These are phyloP conservation scores for Ceriagrion tenellum DNA, from an alignment of 2,888 invertebrate genomes.

Conservation along the genomic window DNA sequence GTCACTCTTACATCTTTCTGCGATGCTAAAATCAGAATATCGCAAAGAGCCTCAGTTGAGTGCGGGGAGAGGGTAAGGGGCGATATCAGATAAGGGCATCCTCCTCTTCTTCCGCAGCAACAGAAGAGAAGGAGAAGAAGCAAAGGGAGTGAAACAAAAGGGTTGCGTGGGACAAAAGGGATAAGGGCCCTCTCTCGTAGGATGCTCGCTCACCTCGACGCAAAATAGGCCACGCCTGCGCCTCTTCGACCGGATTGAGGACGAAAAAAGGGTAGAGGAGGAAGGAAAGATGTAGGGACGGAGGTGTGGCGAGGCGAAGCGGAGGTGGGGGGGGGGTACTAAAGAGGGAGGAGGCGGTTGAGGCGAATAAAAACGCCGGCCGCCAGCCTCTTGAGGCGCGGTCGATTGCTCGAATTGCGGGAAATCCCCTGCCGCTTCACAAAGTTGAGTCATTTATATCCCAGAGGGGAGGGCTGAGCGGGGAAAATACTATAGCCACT, in stretches of 20 bases:
- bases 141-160: background rate
- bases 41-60: too few species aligned
- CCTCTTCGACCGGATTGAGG: background rate
- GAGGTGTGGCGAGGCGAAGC: too few species aligned
- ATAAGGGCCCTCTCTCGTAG: background rate
- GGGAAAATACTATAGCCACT: background rate
- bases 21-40: too few species aligned
- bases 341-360: background rate
- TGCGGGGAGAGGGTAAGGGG: background rate
- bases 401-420: background rate
- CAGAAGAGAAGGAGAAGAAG: background rate
- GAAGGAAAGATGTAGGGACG: background rate
- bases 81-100: background rate
- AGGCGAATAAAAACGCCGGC: background rate
- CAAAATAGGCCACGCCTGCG: constrained; percentile 3
- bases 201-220: constrained; percentile 25
- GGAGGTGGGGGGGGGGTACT: too few species aligned
- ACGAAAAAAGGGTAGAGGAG: background rate
- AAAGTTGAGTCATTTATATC: background rate
- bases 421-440: background rate
- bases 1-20: too few species aligned
- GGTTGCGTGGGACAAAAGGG: background rate
- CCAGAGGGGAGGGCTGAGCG: background rate
- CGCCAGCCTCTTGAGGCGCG: background rate
- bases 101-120: background rate